Base-by-base conservation (phyloP, 2,888 invertebrate species). In the Troides aeacus region DNA sequence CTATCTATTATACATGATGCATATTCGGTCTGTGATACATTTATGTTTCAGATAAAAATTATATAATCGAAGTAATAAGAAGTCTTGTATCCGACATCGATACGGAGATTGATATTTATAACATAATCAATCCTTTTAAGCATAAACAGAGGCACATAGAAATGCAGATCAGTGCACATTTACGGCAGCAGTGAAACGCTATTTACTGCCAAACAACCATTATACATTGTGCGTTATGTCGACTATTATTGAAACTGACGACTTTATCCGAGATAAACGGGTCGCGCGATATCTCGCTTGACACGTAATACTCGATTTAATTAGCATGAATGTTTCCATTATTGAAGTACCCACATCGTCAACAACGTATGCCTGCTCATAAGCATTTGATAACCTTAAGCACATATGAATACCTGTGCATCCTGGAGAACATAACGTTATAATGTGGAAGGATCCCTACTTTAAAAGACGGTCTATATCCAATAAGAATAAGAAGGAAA, bases 181-280 rank as follows among this genome's bases (percentile, higher is more conserved):
- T 79, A 83, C 78, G 78, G 78, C 62, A 74, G 74, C 76, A 78
- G 85, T 86, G 86, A 86, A 86, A 85, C 76, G 79, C 77, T 80
- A 82, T 86, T 84, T 85, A 85, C 67, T 71, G 73, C 72, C 73
- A 66, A 72, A 77, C 70, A 76, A 74, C 74, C 77, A 75, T 78
- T 81, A 80, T 83, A 87, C 85, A 83, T 84, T 88, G 86, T 85
- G 83, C 74, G 79, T 88, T 85, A 88, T 82, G 84, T 84, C 83
- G 81, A 81, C 81, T 81, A 84, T 86, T 89, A 92, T 90, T 91
- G 87, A 91, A 87, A 91, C 86, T 87, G 85, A 91, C 89, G 89
- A 86, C 90, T 88, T 84, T 88, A 90, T 86, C 79, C 78, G 73
- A 83, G 90, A 91, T 91, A 91, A 88, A 83, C 82, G 80, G 91